Evolutionary conservation across 1,140 invertebrate genomes (phyloP), one percentile per base, ranked within the genome.

Genomic region (Drosophila oshimai): DNA sequence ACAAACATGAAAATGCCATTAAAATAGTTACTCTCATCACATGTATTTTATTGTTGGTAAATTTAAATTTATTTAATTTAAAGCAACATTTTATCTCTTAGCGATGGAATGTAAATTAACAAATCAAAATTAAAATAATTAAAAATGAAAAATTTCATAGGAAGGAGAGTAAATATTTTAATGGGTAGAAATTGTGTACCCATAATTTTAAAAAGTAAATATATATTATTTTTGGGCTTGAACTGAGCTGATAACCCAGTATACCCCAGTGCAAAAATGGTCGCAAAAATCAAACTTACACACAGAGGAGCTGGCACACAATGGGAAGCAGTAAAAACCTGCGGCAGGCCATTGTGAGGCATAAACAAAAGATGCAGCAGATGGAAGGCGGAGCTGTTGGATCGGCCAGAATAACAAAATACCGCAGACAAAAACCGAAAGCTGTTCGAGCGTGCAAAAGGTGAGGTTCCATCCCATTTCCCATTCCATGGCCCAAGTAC

Each of bases 361-460:
- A 87, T 87, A 86, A 86, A 86, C 80, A 86, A 86, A 80, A 86
- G 80, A 80, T 75, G 80, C 81, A 87, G 75, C 65, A 72, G 71
- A 65, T 68, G 57, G 71, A 60, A 72, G 73, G 73, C 55, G 77
- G 36, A 69, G 61, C 54, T 33, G 73, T 37, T 26, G 61, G 42
- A 81, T 73, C 74, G 74, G 69, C 76, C 79, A 83, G 68, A 78
- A 74, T 78, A 74, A 60, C 74, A 77, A 77, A 76, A 78, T 65
- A 79, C 55, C 50, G 51, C 62, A 70, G 70, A 80, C 76, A 72
- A 86, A 64, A 68, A 71, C 60, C 51, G 37, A 86, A 76, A 87
- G 53, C 81, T 57, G 73, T 80, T 84, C 51, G 61, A 72, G 71
- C 81, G 76, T 87, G 81, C 61, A 44, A 84, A 86, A 86, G 81